Percentiles rank a stretch among this genome's conserved stretches.
These are phyloP conservation scores for Rhyzopertha dominica DNA, from an alignment of 1,140 invertebrate species.

Conservation along the genomic window DNA sequence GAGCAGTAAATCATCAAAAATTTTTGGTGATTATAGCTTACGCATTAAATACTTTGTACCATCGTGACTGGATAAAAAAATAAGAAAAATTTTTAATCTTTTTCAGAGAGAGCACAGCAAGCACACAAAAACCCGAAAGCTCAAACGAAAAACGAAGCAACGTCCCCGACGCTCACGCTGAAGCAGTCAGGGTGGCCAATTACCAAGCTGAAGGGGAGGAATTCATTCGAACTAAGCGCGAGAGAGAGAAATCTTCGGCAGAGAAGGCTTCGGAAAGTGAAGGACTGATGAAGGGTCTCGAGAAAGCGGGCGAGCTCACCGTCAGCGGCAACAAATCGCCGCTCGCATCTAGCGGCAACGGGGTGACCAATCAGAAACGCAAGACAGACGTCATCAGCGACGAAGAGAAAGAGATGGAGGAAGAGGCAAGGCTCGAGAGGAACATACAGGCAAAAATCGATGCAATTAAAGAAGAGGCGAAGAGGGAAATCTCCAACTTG, in stretches of 20 bases:
- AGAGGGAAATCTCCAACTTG: slow-evolving; percentile 39
- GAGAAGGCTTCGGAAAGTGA: slow-evolving; percentile 13
- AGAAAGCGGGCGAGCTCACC: slow-evolving; percentile 29
- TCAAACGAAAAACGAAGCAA: slow-evolving; percentile 10
- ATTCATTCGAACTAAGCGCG: slow-evolving; percentile 17
- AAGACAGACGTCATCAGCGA: slow-evolving; percentile 7
- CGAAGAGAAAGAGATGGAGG: slow-evolving; percentile 15
- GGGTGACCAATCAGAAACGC: too few relatives aligned
- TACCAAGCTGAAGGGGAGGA: slow-evolving; percentile 3
- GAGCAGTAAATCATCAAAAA: too few relatives aligned
- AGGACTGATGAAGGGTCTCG: slow-evolving; percentile 28
- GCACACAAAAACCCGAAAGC: too few relatives aligned
- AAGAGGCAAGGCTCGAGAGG: slow-evolving; percentile 29
- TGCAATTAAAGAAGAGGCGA: slow-evolving; percentile 40
- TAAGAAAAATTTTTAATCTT: too few relatives aligned
- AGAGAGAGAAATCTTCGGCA: background rate
- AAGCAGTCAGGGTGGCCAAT: background rate
- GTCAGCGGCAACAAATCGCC: slow-evolving; percentile 34
- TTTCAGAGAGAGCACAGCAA: too few relatives aligned
- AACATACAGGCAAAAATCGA: slow-evolving; percentile 36
- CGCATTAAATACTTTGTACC: too few relatives aligned
- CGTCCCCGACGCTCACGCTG: slow-evolving; percentile 5
- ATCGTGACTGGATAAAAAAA: too few relatives aligned
- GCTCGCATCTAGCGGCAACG: slow-evolving; percentile 17
- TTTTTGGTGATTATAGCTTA: too few relatives aligned